A percentile compares a stretch with the other conserved stretches of the same genome.
Conservation (phyloP, 2,888 invertebrate species). For the Stenchaetothrips biformis region DNA sequence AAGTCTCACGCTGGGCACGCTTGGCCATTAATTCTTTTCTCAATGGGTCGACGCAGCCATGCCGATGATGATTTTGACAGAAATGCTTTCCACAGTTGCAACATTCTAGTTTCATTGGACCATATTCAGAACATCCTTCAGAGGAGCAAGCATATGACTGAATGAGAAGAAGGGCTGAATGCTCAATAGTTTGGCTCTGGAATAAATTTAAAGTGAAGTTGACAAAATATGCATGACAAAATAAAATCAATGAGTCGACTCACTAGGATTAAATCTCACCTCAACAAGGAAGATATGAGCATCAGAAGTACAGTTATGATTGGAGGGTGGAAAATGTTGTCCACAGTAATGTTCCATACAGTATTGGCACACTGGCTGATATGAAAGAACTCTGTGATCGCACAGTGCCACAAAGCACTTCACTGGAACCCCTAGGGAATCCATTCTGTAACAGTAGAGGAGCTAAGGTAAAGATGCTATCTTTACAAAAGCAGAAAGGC, state of each 20-base stretch:
- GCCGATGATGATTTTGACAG: constrained; percentile 63
- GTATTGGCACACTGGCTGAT: constrained; percentile 48
- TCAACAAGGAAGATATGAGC: constrained; percentile 38
- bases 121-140: constrained; percentile 55
- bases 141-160: constrained; percentile 55
- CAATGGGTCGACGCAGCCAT: constrained; percentile 41
- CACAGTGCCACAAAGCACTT: no score
- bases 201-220: constrained; percentile 10
- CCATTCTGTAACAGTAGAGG: no score
- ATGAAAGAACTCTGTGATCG: no score
- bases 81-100: constrained; percentile 62
- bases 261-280: not conserved
- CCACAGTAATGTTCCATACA: constrained; percentile 63
- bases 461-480: no score
- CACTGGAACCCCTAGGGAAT: no score
- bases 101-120: constrained; percentile 61
- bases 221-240: no score
- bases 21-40: constrained; percentile 51
- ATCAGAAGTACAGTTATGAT: constrained; percentile 50
- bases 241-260: no score
- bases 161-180: constrained; percentile 38
- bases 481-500: not conserved
- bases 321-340: constrained; percentile 57
- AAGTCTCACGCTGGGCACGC: constrained; percentile 56
- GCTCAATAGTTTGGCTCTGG: constrained; percentile 42